Evolutionary conservation across 1,140 invertebrate species (phyloP), one percentile per base, ranked within the genome.

Genomic region (Pentalonia nigronervosa): DNA sequence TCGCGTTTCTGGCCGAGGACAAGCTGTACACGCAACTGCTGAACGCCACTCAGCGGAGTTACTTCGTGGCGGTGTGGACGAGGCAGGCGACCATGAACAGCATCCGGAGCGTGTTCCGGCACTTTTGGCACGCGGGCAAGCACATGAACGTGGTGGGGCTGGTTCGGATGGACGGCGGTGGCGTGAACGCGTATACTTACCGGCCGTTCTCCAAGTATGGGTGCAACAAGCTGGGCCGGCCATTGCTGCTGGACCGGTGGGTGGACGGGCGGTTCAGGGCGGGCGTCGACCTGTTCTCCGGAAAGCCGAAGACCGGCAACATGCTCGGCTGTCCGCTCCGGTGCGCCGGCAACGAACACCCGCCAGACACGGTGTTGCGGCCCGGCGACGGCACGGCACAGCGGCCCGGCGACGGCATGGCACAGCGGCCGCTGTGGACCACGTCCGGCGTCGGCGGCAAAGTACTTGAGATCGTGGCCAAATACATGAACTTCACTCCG

Each of bases 401-500:
- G 23, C 84, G 56, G 36, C 23, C 76, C n/a, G 94, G 94, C 21
- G 93, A 93, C 1, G 94, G 94, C 0, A n/a, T n/a, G 84, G 88
- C 21, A 94, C n/a, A n/a, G 23, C 84, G 56, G 36, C 23, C 53
- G 30, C 25, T 9, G 7, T 94, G 91, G 93, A 81, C 91, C n/a
- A 50, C 45, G 7, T 92, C 76, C n/a, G 94, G 94, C 21, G 93
- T 93, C 1, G 94, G 94, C 0, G 84, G 88, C 21, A 94, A 94
- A 67, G 89, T 94, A 41, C 50, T 94, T 21, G 84, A 94, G 50
- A 93, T 94, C 20, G 91, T 93, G n/a, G 93, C 93, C 50, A 41
- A 9, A 3, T n/a, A 94, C 25, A 93, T 94, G 76, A 94, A 94
- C 88, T 94, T 94, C 48, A 94, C 84, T 2, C 93, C 93, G 20